A percentile compares a stretch with the other conserved stretches of the same genome.
phyloP scores from a whole-genome alignment of 1,140 invertebrate genomes.

The Leptinotarsa undecemlineata region DNA sequence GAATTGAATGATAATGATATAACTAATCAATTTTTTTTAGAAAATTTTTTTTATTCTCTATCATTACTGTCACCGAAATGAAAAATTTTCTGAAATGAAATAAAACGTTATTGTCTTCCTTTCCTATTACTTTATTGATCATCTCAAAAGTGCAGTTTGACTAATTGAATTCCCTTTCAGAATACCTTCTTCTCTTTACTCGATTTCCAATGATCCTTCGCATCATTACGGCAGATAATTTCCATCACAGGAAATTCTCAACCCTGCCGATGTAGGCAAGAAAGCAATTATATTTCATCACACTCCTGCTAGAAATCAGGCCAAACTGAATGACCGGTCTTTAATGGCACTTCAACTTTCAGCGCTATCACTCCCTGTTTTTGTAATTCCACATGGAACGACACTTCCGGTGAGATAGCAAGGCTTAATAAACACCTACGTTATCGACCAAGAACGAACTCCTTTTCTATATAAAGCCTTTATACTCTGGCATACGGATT shows the following conservation, averaged over 20 bases:
- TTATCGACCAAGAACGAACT: constrained; percentile 14
- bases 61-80: too few relatives aligned
- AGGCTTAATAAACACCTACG: constrained; percentile 24
- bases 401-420: constrained; percentile 21
- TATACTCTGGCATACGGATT: background rate
- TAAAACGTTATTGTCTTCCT: too few relatives aligned
- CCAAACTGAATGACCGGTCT: background rate
- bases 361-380: constrained; percentile 1
- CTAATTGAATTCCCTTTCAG: too few relatives aligned
- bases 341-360: background rate
- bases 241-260: background rate
- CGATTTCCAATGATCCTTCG: too few relatives aligned
- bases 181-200: too few relatives aligned
- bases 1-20: too few relatives aligned
- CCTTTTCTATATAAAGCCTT: background rate
- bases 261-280: background rate
- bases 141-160: too few relatives aligned
- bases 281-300: background rate
- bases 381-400: constrained; percentile 6
- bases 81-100: too few relatives aligned
- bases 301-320: background rate
- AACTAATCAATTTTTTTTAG: too few relatives aligned
- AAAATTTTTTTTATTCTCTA: too few relatives aligned
- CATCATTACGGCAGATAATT: background rate
- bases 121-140: too few relatives aligned